Base-by-base conservation (phyloP, 2,113 vertebrate genomes). In the Tretioscincus oriximinensis region DNA sequence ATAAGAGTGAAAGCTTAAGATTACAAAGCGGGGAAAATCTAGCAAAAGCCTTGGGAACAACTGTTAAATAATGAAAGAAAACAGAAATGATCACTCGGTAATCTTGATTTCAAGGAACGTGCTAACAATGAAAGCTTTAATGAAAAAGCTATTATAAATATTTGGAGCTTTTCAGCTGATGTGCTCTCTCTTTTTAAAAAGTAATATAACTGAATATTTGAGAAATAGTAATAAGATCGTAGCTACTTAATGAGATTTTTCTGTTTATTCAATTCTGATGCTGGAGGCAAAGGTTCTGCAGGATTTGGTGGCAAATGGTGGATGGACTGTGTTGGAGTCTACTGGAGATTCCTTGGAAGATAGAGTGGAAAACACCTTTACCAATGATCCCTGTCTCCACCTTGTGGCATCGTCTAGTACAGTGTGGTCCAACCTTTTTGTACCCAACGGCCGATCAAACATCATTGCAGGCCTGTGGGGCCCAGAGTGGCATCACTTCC, bases 31-130 rank as follows among this genome's bases (percentile, higher is more conserved):
- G 51, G 21, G 22, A 51, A 12, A 45, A 63, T 14, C 63, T 49
- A n/a, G 24, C 22, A 61, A 63, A 72, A 80, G 69, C 41, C 29
- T 22, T 80, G 60, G 31, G 61, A 72, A 29, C 41, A 58, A 29
- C 65, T 78, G 41, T 78, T 58, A 78, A 69, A 78, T 78, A 58
- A 69, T 58, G 67, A 69, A 78, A 58, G 47, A 68, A 54, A 29
- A 18, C 26, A 68, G 47, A 69, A 68, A 54, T 35, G 49, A 78
- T 20, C 65, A 58, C 28, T 68, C 58, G 12, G 31, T 68, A 26
- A 31, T 60, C 65, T 78, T 58, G 11, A 24, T 68, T 67, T 54
- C 65, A 54, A 78, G 49, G 28, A 78, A 31, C 11, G 9, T 24
- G 60, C 11, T 54, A 45, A 79, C 31, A 79, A 47, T 71, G 20